These are phyloP conservation scores for Rosalia funebris DNA, from an alignment of 2,888 invertebrate genomes.

Conservation along the genomic window DNA sequence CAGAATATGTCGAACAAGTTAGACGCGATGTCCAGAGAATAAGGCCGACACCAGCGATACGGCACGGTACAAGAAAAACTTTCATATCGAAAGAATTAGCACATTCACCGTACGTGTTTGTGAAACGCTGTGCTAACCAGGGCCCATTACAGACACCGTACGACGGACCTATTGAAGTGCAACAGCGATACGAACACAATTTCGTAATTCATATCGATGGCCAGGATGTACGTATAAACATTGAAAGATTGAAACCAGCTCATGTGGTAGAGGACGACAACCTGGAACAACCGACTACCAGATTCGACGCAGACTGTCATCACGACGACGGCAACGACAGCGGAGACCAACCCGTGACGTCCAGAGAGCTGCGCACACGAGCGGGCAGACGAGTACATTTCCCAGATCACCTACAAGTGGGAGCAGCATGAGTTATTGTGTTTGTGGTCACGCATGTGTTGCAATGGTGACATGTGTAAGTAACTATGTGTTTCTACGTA, in stretches of 20 bases:
- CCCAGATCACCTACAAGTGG: too few species aligned
- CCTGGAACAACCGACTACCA: too few species aligned
- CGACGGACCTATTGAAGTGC: constrained; percentile 6
- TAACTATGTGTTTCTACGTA: too few species aligned
- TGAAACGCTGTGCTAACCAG: background rate
- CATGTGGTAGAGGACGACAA: background rate
- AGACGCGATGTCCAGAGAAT: background rate
- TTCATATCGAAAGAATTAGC: constrained; percentile 9
- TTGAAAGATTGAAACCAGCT: background rate
- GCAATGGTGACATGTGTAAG: too few species aligned
- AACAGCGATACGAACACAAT: background rate
- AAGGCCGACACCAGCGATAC: background rate
- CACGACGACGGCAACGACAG: too few species aligned
- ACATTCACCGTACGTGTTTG: constrained; percentile 4
- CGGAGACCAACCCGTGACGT: too few species aligned
- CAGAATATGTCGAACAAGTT: background rate
- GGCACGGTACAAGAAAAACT: constrained; percentile 16
- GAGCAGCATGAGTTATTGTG: too few species aligned
- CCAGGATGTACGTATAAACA: background rate
- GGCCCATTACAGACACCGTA: background rate
- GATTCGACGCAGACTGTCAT: too few species aligned
- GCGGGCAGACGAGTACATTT: too few species aligned
- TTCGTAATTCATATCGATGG: background rate
- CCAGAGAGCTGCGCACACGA: too few species aligned
- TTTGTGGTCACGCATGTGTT: too few species aligned